phyloP scores from a whole-genome alignment of 2,113 vertebrate genomes.

The Paralichthys olivaceus region DNA sequence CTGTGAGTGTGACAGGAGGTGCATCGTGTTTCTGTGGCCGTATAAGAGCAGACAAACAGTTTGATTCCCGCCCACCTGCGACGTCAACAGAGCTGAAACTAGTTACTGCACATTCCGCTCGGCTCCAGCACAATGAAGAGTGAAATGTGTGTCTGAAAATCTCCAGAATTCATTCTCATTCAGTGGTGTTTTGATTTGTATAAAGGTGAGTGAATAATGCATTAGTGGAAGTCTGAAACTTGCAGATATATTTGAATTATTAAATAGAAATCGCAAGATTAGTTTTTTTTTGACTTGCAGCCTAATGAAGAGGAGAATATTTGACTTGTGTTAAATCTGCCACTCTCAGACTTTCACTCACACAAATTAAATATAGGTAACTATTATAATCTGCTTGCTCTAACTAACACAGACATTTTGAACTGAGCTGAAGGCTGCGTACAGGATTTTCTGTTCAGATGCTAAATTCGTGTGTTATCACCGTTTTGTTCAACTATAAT shows the following conservation, averaged over 20 bases:
- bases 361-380: neutral
- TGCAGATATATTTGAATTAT: neutral
- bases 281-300: neutral
- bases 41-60: slow-evolving; percentile 53
- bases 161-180: neutral
- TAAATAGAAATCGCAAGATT: neutral
- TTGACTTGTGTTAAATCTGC: neutral
- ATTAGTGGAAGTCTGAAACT: slow-evolving; percentile 56
- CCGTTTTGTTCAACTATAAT: too few relatives aligned
- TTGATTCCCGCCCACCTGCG: slow-evolving; percentile 17
- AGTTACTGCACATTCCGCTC: slow-evolving; percentile 52
- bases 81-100: slow-evolving; percentile 34
- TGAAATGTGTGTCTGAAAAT: neutral
- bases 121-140: neutral
- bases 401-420: slow-evolving; percentile 54
- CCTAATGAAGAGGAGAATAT: neutral
- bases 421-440: slow-evolving; percentile 37
- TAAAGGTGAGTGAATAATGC: slow-evolving; percentile 28
- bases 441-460: slow-evolving; percentile 31
- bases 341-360: slow-evolving; percentile 44
- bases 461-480: neutral
- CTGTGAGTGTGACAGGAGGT: slow-evolving; percentile 1
- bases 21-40: slow-evolving; percentile 66
- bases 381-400: slow-evolving; percentile 28
- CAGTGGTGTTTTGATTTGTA: neutral